phyloP scores from a whole-genome alignment of 2,113 vertebrate genomes.

The Phalacrocorax aristotelis region DNA sequence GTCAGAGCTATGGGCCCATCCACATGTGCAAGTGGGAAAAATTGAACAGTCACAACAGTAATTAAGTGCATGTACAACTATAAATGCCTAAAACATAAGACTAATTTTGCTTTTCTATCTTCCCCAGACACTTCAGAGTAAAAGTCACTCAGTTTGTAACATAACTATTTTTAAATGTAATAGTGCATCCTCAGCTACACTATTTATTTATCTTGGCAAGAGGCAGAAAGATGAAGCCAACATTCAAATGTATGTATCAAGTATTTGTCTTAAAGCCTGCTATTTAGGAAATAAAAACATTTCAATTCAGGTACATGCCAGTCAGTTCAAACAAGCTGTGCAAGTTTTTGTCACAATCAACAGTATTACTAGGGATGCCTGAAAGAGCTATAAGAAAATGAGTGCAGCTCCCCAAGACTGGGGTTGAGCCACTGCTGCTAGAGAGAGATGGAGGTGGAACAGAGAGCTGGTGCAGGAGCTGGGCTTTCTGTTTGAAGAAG shows the following conservation, averaged over 20 bases:
- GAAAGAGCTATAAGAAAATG: not conserved
- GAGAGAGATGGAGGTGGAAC: too few species aligned
- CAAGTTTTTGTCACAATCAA: not conserved
- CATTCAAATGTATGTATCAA: not conserved
- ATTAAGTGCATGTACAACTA: constrained; percentile 36
- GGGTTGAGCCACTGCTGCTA: not conserved
- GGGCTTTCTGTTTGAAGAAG: not conserved
- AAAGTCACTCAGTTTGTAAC: not conserved
- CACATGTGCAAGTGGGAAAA: not conserved
- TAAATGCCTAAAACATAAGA: not conserved
- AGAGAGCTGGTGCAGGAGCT: not conserved
- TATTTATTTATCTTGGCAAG: not conserved
- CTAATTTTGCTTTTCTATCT: not conserved
- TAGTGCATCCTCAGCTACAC: not conserved
- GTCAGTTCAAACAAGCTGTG: not conserved
- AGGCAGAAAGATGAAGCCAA: not conserved
- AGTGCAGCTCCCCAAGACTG: not conserved
- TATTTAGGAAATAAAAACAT: not conserved
- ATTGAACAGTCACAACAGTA: not conserved
- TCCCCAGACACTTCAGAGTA: not conserved
- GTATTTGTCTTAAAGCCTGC: not conserved
- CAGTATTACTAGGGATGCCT: not conserved
- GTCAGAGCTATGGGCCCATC: not conserved
- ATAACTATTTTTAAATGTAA: not conserved
- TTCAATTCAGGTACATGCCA: not conserved